Evolutionary conservation across 2,888 invertebrate species (phyloP).

Genomic region (Dusona sp.): DNA sequence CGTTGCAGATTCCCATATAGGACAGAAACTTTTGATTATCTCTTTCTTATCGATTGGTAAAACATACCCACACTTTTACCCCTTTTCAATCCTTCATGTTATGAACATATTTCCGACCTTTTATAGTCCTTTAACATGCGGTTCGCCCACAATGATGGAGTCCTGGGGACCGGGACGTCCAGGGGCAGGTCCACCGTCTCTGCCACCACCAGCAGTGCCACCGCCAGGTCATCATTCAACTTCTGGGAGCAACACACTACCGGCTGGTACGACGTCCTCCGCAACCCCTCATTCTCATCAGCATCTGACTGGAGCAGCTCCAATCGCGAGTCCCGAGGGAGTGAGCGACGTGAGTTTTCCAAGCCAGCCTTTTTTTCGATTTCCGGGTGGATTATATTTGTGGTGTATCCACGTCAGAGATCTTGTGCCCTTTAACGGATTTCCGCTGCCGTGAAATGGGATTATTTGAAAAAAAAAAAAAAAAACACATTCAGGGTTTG

Average conservation of each 20-base stretch:
- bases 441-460: background rate
- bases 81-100: background rate
- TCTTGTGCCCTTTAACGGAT: background rate
- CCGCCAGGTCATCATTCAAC: constrained; percentile 77
- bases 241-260: constrained; percentile 74
- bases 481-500: background rate
- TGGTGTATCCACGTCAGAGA: background rate
- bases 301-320: constrained; percentile 81
- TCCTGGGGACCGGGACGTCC: constrained; percentile 82
- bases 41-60: too few relatives aligned
- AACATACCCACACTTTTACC: too few relatives aligned
- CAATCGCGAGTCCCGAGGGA: constrained; percentile 85
- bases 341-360: constrained; percentile 82
- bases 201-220: constrained; percentile 77
- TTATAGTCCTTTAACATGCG: constrained; percentile 86
- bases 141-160: constrained; percentile 86
- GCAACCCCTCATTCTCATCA: constrained; percentile 74
- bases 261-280: constrained; percentile 76
- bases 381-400: background rate
- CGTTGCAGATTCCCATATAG: background rate
- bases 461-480: background rate
- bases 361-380: background rate
- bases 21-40: background rate
- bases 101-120: background rate
- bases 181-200: constrained; percentile 78